These are phyloP conservation scores for Pogonus chalceus DNA, from an alignment of 1,140 invertebrate species.

Conservation along the genomic window DNA sequence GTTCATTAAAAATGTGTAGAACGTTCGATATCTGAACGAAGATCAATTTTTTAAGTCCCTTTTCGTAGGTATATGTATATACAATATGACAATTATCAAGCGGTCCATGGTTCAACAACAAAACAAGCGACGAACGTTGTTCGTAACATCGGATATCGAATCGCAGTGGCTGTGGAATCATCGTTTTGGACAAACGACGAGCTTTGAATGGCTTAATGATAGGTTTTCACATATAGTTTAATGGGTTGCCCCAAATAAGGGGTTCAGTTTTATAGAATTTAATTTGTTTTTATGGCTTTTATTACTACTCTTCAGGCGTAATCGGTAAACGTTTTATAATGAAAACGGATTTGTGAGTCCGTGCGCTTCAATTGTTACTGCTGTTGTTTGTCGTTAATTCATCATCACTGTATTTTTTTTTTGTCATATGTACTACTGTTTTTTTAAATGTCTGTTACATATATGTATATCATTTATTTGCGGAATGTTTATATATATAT, in stretches of 20 bases:
- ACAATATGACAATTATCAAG: background rate
- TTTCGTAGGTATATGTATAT: background rate
- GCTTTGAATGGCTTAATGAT: background rate
- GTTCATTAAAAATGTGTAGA: too few species aligned
- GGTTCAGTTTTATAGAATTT: slow-evolving; percentile 22
- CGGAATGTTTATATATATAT: too few species aligned
- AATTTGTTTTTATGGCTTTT: slow-evolving; percentile 38
- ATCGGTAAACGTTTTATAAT: slow-evolving; percentile 32
- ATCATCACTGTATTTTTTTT: too few species aligned
- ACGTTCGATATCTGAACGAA: too few species aligned
- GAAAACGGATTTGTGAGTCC: slow-evolving; percentile 7
- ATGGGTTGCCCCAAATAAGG: slow-evolving; percentile 4
- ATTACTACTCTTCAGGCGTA: slow-evolving; percentile 31
- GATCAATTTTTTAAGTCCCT: background rate
- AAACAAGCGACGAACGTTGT: background rate
- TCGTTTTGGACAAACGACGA: background rate
- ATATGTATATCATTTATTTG: too few species aligned
- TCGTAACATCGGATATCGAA: background rate
- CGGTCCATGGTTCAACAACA: too few species aligned
- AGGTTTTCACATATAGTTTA: slow-evolving; percentile 1
- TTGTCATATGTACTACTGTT: too few species aligned
- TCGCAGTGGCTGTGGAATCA: background rate
- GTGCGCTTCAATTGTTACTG: too few species aligned
- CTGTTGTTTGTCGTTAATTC: too few species aligned
- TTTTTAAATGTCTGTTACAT: too few species aligned